Evolutionary conservation across 1,140 invertebrate species (phyloP).

Genomic region (Drosophila cardini): DNA sequence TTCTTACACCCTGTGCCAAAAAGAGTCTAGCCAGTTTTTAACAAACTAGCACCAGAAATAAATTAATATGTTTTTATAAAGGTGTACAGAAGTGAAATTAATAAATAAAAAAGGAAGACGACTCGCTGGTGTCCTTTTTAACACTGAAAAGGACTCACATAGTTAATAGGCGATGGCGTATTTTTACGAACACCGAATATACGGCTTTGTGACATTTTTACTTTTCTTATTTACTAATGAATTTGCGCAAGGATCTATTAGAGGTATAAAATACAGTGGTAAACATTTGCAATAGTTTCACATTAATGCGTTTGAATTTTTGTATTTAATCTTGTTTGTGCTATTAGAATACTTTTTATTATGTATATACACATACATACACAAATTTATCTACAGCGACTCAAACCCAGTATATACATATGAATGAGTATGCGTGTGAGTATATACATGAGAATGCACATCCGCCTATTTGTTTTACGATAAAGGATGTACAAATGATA

Average conservation of each 20-base stretch:
- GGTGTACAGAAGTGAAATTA: constrained; percentile 34
- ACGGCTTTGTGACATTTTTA: constrained; percentile 43
- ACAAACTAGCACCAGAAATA: constrained; percentile 39
- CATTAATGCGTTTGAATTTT: too few species aligned
- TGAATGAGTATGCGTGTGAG: constrained; percentile 4
- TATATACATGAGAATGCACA: constrained; percentile 12
- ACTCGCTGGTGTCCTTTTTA: constrained; percentile 42
- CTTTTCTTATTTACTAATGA: constrained; percentile 41
- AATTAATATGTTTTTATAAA: constrained; percentile 47
- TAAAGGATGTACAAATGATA: constrained; percentile 4
- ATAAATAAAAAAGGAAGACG: constrained; percentile 30
- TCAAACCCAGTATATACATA: constrained; percentile 20
- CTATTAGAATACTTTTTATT: constrained; percentile 19
- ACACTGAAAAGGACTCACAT: constrained; percentile 30
- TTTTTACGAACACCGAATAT: constrained; percentile 43
- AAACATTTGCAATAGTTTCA: not conserved
- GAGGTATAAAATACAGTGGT: constrained; percentile 24
- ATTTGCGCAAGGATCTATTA: constrained; percentile 24
- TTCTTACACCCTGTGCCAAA: constrained; percentile 43
- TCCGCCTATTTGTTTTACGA: constrained; percentile 5
- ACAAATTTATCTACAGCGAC: constrained; percentile 10
- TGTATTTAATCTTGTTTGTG: not conserved
- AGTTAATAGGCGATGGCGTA: constrained; percentile 47
- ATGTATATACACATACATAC: constrained; percentile 18
- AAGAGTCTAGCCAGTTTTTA: constrained; percentile 47